These are phyloP conservation scores for Drosophila cracens DNA, from an alignment of 2,888 invertebrate species.

Conservation along the genomic window DNA sequence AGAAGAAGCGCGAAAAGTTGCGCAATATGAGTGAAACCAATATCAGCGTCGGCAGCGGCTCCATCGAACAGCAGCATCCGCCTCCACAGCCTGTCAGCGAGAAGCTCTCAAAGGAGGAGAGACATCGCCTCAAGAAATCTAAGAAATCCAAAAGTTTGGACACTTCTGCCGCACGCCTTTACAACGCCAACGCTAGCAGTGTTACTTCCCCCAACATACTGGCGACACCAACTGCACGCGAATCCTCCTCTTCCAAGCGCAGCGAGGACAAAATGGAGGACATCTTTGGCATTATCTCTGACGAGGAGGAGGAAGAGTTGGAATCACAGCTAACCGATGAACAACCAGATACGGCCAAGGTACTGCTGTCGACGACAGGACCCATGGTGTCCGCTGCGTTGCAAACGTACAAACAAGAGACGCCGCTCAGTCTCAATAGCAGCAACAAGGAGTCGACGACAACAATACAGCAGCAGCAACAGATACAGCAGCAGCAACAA, in stretches of 20 bases:
- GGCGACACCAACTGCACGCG: constrained; percentile 4
- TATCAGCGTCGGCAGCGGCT: constrained; percentile 47
- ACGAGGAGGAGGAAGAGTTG: constrained; percentile 89
- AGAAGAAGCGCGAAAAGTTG: constrained; percentile 84
- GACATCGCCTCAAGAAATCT: constrained; percentile 86
- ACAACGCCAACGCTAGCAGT: constrained; percentile 35
- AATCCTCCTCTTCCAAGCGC: constrained; percentile 85
- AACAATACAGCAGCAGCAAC: constrained; percentile 37
- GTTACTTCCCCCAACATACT: constrained; percentile 28
- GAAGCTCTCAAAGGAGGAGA: constrained; percentile 84
- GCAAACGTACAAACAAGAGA: constrained; percentile 84
- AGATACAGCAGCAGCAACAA: constrained; percentile 47
- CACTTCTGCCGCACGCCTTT: constrained; percentile 55
- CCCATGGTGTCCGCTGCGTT: constrained; percentile 84
- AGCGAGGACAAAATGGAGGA: constrained; percentile 95
- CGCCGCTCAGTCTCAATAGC: constrained; percentile 42
- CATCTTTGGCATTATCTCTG: constrained; percentile 94
- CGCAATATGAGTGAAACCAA: constrained; percentile 72
- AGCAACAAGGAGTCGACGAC: constrained; percentile 43
- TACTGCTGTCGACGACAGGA: constrained; percentile 68
- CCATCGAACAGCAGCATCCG: constrained; percentile 53
- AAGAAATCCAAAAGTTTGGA: constrained; percentile 86
- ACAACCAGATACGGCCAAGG: constrained; percentile 54
- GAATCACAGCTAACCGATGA: constrained; percentile 81
- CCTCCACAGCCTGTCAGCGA: constrained; percentile 44